Evolutionary conservation across 2,888 invertebrate genomes (phyloP).

Genomic region (Lagria hirta): DNA sequence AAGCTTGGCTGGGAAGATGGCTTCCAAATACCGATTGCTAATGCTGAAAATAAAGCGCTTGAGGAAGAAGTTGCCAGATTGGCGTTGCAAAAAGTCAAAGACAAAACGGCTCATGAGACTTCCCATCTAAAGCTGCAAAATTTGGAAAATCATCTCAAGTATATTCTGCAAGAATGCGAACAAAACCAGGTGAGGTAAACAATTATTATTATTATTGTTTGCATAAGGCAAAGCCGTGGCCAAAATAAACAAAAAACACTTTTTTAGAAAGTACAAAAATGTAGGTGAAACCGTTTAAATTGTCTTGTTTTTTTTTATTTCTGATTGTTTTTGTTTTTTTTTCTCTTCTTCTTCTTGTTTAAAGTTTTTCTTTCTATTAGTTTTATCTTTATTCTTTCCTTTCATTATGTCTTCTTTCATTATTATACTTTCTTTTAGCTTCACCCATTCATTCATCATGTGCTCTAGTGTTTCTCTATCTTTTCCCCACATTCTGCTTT

Average conservation of each 20-base stretch:
- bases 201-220: conserved; percentile 2
- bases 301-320: too few relatives aligned
- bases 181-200: conserved; percentile 57
- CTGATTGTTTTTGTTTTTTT: too few relatives aligned
- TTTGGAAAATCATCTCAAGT: conserved; percentile 55
- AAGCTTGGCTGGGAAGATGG: conserved; percentile 76
- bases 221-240: too few relatives aligned
- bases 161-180: conserved; percentile 57
- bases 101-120: conserved; percentile 54
- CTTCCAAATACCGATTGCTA: conserved; percentile 77
- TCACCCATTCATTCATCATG: too few relatives aligned
- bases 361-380: too few relatives aligned
- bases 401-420: too few relatives aligned
- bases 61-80: conserved; percentile 58
- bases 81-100: conserved; percentile 55
- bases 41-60: conserved; percentile 66
- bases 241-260: not conserved
- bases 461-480: too few relatives aligned
- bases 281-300: conserved; percentile 3
- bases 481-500: too few relatives aligned
- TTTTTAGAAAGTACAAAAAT: conserved; percentile 1
- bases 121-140: conserved; percentile 47
- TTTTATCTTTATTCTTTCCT: too few relatives aligned
- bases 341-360: too few relatives aligned
- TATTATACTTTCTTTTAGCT: too few relatives aligned